A percentile compares a stretch with the other conserved stretches of the same genome.
phyloP scores from a whole-genome alignment of 2,113 vertebrate genomes.

The Poicephalus meyeri region DNA sequence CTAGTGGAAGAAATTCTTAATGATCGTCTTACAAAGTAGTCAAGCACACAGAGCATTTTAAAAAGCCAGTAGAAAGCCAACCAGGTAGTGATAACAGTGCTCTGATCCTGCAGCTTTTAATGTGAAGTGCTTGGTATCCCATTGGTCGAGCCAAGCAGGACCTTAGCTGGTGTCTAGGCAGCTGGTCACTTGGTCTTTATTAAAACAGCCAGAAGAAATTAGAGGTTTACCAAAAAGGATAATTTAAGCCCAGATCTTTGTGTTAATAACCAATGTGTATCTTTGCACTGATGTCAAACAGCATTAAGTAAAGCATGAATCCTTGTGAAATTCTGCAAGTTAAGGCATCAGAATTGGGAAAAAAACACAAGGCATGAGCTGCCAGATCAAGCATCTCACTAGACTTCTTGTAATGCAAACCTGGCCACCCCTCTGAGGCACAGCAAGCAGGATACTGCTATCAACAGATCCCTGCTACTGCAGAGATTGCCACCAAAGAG shows the following conservation, averaged over 20 bases:
- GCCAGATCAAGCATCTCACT: not conserved
- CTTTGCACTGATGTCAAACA: not conserved
- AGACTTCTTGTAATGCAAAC: not conserved
- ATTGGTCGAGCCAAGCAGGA: not conserved
- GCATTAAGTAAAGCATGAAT: not conserved
- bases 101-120: not conserved
- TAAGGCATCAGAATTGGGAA: not conserved
- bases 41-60: not conserved
- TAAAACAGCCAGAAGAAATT: not conserved
- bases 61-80: not conserved
- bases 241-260: not conserved
- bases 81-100: too few species aligned
- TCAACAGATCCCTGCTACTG: not conserved
- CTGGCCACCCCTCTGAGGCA: not conserved
- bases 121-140: not conserved
- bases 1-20: not conserved
- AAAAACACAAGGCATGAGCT: accelerated
- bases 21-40: not conserved
- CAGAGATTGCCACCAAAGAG: accelerated
- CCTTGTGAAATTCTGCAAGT: not conserved
- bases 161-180: not conserved
- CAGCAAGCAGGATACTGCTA: not conserved
- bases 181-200: not conserved
- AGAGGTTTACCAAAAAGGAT: not conserved
- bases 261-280: not conserved